Evolutionary conservation across 2,888 invertebrate species (phyloP).

Genomic region (Eudasyphora cyanicolor): DNA sequence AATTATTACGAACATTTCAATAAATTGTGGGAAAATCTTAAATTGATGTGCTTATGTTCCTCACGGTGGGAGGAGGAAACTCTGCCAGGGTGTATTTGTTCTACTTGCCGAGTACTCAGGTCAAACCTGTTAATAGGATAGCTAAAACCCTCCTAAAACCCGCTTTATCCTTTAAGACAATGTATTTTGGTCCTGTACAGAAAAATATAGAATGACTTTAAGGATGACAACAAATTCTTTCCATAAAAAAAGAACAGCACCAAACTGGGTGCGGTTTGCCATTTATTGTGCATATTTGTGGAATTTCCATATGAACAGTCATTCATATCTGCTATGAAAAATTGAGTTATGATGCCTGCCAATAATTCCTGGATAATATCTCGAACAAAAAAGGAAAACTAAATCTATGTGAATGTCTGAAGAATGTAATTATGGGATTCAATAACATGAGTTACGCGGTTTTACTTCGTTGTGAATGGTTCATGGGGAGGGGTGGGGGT

Average conservation of each 20-base stretch:
- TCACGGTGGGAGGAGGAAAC: too few relatives aligned
- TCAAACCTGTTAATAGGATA: too few relatives aligned
- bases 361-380: slow-evolving; percentile 16
- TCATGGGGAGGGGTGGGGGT: neutral
- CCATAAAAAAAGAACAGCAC: neutral
- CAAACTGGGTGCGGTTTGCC: neutral
- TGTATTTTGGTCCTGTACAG: neutral
- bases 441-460: neutral
- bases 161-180: too few relatives aligned
- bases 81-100: too few relatives aligned
- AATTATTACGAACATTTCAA: too few relatives aligned
- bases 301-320: neutral
- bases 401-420: slow-evolving; percentile 13
- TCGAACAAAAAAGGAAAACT: neutral
- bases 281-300: neutral
- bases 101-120: too few relatives aligned
- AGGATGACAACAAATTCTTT: neutral
- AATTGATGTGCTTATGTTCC: too few relatives aligned
- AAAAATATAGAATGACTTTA: neutral
- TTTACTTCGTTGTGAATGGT: neutral
- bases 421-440: slow-evolving; percentile 9
- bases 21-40: too few relatives aligned
- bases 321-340: neutral
- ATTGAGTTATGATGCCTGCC: neutral
- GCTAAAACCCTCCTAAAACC: too few relatives aligned